Evolutionary conservation across 2,113 vertebrate species (phyloP), one percentile per base, ranked within the genome.

Genomic region (Ifrita kowaldi): DNA sequence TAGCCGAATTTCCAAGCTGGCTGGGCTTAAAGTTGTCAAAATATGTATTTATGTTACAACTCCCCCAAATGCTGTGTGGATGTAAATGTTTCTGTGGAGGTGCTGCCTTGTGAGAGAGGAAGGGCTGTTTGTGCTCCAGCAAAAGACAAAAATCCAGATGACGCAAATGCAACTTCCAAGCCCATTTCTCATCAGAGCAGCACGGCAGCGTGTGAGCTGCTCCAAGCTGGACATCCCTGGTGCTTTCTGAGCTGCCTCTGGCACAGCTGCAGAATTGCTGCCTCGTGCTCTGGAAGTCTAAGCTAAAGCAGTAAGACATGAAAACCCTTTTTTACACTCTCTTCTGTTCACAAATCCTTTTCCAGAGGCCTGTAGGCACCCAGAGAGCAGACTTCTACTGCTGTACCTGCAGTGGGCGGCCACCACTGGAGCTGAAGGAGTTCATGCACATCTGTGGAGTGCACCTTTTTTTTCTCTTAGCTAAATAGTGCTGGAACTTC

Each of bases 21-120:
- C 60, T 56, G 6, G 64, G 79, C 88, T 93, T 94, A 95, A 86
- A 86, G 76, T 71, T 95, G 88, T 93, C 92, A 78, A 92, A 95
- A 74, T 80, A 71, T 0, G 7, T 88, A 90, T 95, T 92, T 84
- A 44, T 81, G 46, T 83, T 89, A 80, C 59, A 88, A 81, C 35
- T 88, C 47, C 35, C 64, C 56, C 46, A 47, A 49, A 90, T 33
- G 52, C 30, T 62, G 21, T 55, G n/a, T n/a, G 59, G 71, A 60
- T 76, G 32, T 77, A 86, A 70, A 76, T 78, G 70, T 83, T 89
- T 24, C 77, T 65, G 21, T 64, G 55, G n/a, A 83, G 55, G 59
- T 95, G 73, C 64, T 84, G 60, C 50, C 13, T 23, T 2, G 3
- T 24, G 84, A 53, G 41, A 73, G 50, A 62, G 82, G 63, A 83